Evolutionary conservation across 2,888 invertebrate species (phyloP).

Genomic region (Lypha dubia): DNA sequence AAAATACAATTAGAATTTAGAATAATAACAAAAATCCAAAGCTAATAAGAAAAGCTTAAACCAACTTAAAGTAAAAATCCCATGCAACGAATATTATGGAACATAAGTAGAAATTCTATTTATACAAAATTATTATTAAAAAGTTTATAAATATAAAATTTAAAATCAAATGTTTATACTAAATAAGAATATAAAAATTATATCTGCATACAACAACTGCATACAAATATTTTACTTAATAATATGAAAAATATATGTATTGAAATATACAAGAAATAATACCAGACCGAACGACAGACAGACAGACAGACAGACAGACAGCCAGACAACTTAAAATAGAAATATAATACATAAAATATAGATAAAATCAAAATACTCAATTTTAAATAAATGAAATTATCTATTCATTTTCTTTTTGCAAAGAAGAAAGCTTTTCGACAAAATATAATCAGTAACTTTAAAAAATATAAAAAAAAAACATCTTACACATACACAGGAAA

Average conservation of each 20-base stretch:
- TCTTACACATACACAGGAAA: background rate
- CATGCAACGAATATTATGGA: slow-evolving; percentile 84
- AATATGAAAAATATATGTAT: slow-evolving; percentile 33
- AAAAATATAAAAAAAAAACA: too few relatives aligned
- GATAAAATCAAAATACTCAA: slow-evolving; percentile 15
- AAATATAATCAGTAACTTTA: background rate
- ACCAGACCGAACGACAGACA: too few relatives aligned
- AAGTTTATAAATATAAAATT: slow-evolving; percentile 54
- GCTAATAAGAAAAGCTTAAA: slow-evolving; percentile 66
- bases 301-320: background rate
- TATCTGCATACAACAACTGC: slow-evolving; percentile 50
- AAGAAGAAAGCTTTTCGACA: background rate
- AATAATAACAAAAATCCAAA: slow-evolving; percentile 67
- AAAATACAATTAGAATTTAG: slow-evolving; percentile 33
- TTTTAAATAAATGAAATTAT: background rate
- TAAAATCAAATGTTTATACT: slow-evolving; percentile 43
- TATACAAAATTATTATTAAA: slow-evolving; percentile 75
- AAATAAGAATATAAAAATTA: slow-evolving; percentile 59
- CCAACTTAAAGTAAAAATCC: slow-evolving; percentile 82
- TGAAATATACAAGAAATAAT: slow-evolving; percentile 21
- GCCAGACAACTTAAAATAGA: background rate
- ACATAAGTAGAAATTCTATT: slow-evolving; percentile 83
- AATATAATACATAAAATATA: background rate
- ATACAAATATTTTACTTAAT: slow-evolving; percentile 53
- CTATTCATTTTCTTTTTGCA: background rate